phyloP scores from a whole-genome alignment of 2,888 invertebrate genomes.

The Tyria jacobaeae region DNA sequence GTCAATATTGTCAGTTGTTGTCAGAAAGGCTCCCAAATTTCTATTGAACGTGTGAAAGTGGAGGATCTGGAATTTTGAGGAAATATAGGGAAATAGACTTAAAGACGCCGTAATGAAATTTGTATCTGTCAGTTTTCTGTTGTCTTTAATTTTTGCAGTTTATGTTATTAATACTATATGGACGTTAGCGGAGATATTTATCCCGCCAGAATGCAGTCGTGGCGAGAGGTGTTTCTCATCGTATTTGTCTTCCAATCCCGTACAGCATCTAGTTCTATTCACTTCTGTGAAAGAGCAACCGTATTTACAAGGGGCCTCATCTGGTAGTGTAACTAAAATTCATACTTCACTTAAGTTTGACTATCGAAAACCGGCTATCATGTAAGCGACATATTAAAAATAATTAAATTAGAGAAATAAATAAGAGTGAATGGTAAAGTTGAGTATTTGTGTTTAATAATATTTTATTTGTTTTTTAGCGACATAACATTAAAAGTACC shows the following conservation, averaged over 20 bases:
- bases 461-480: slow-evolving; percentile 75
- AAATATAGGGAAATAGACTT: background rate
- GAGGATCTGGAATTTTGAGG: background rate
- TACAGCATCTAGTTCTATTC: slow-evolving; percentile 90
- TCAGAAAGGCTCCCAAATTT: background rate
- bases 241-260: slow-evolving; percentile 89
- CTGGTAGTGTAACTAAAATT: slow-evolving; percentile 83
- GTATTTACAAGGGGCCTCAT: slow-evolving; percentile 76
- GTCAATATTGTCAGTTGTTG: background rate
- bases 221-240: slow-evolving; percentile 90
- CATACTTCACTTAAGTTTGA: slow-evolving; percentile 88
- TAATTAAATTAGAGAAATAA: background rate
- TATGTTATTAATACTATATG: slow-evolving; percentile 92
- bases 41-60: background rate
- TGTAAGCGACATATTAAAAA: slow-evolving; percentile 60
- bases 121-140: slow-evolving; percentile 88
- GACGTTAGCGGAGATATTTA: slow-evolving; percentile 91
- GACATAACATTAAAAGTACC: slow-evolving; percentile 90
- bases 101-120: slow-evolving; percentile 68
- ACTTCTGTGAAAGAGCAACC: slow-evolving; percentile 88
- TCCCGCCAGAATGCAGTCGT: slow-evolving; percentile 89
- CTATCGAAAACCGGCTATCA: slow-evolving; percentile 82
- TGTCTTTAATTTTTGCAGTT: slow-evolving; percentile 88
- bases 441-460: background rate
- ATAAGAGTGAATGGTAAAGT: background rate